phyloP scores from a whole-genome alignment of 2,888 invertebrate genomes.

The Lagria hirta region DNA sequence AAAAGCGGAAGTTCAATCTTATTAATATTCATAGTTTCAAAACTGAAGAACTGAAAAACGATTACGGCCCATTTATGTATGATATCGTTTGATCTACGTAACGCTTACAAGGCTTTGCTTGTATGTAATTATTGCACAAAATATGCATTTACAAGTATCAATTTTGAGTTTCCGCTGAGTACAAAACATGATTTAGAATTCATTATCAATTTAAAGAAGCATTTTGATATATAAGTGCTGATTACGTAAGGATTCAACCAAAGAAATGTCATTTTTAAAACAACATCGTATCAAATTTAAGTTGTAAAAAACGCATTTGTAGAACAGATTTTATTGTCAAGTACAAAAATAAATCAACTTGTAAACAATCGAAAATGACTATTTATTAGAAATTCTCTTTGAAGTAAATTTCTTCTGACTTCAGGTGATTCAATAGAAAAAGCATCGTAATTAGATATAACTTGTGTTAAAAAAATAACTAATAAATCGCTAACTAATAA shows the following conservation, averaged over 20 bases:
- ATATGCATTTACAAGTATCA: conserved; percentile 21
- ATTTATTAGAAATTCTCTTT: too few relatives aligned
- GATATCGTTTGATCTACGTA: conserved; percentile 11
- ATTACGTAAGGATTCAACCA: conserved; percentile 22
- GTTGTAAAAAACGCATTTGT: conserved; percentile 2
- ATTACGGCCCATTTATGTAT: conserved; percentile 24
- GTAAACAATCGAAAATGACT: too few relatives aligned
- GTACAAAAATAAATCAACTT: conserved; percentile 16
- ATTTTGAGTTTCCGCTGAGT: conserved; percentile 23
- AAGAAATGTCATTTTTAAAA: conserved; percentile 4
- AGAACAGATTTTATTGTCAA: conserved; percentile 14
- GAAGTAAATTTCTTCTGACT: too few relatives aligned
- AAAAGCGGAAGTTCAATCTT: conserved; percentile 36
- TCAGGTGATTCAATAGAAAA: too few relatives aligned
- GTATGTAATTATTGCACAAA: conserved; percentile 21
- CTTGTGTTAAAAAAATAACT: too few relatives aligned
- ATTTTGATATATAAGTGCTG: too few relatives aligned
- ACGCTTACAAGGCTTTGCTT: conserved; percentile 15
- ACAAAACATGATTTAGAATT: conserved; percentile 26
- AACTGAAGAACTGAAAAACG: conserved; percentile 13
- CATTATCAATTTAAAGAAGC: conserved; percentile 20
- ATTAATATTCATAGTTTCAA: conserved; percentile 33
- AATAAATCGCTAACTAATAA: too few relatives aligned
- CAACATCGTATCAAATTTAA: conserved; percentile 4
- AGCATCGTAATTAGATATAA: too few relatives aligned